Evolutionary conservation across 2,888 invertebrate species (phyloP).

Genomic region (Lycophotia porphyrea): DNA sequence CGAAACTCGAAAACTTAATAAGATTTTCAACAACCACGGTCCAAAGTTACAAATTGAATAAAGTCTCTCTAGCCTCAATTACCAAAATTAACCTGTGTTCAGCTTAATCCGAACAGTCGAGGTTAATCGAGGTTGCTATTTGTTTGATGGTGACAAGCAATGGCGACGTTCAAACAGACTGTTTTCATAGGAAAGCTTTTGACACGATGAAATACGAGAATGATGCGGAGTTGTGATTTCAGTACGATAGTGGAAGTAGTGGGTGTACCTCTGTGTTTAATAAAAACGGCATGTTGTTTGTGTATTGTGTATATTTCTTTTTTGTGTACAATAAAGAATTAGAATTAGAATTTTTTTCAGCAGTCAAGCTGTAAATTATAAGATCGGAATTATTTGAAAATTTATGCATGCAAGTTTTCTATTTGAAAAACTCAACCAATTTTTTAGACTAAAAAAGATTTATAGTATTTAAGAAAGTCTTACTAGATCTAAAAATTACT

Average conservation of each 20-base stretch:
- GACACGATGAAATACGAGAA: background rate
- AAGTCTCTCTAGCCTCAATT: constrained; percentile 3
- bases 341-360: too few species aligned
- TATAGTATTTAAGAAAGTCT: too few species aligned
- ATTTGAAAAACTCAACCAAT: background rate
- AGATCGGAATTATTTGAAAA: background rate
- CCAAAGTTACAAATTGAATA: background rate
- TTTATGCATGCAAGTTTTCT: background rate
- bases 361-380: background rate
- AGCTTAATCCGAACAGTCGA: background rate
- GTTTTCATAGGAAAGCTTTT: constrained; percentile 1
- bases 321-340: too few species aligned
- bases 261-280: background rate
- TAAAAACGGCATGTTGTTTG: background rate
- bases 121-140: constrained; percentile 16
- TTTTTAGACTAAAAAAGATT: too few species aligned
- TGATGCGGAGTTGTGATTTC: background rate
- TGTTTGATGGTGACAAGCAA: constrained; percentile 42
- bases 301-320: too few species aligned
- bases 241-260: background rate
- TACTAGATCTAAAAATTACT: too few species aligned
- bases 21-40: background rate
- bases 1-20: background rate
- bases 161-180: constrained; percentile 17
- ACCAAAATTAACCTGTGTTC: background rate